Base-by-base conservation (phyloP, 1,140 invertebrate genomes). In the Goniozus legneri region DNA sequence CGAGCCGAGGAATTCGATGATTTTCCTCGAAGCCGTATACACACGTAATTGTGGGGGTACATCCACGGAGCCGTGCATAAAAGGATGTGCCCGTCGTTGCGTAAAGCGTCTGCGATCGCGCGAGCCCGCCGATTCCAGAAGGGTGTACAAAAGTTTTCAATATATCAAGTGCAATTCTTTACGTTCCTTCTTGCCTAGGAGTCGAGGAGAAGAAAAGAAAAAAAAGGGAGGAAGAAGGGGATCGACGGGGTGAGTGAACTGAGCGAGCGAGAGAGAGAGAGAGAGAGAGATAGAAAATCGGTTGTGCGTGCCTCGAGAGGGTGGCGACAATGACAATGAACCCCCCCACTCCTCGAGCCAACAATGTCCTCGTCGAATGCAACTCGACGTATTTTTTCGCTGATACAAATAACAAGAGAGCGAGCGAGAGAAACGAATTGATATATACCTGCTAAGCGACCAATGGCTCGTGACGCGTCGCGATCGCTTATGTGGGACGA, bases 81-180 rank as follows among this genome's bases (percentile, higher is more conserved):
- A 50, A 24, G 37, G 42, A 45, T 44, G 37, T 45, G 42, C 48
- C n/a, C n/a, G n/a, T n/a, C n/a, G n/a, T n/a, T n/a, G n/a, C 48
- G 48, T 36, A 40, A 50, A 45, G 42, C 27, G n/a, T n/a, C n/a
- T n/a, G n/a, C n/a, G n/a, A n/a, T n/a, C n/a, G n/a, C n/a, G n/a
- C n/a, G n/a, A n/a, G n/a, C n/a, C n/a, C n/a, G n/a, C 42, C 32
- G 44, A 39, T 50, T 50, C 37, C 48, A 50, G 30, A 32, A 50
- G 36, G 10, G 36, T n/a, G n/a, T 41, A 50, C 48, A 50, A 44
- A 40, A 50, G 42, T 50, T 50, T 12, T 44, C 47, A 44, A 50
- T 50, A 50, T 50, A 50, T 50, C 48, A 50, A 50, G 48, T 50
- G 48, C 48, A 39, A 41, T 39, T 38, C n/a, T 15, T 46, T 38